Conservation (phyloP, 53 echinoderm and acorn worm species). For the Crossaster papposus region DNA sequence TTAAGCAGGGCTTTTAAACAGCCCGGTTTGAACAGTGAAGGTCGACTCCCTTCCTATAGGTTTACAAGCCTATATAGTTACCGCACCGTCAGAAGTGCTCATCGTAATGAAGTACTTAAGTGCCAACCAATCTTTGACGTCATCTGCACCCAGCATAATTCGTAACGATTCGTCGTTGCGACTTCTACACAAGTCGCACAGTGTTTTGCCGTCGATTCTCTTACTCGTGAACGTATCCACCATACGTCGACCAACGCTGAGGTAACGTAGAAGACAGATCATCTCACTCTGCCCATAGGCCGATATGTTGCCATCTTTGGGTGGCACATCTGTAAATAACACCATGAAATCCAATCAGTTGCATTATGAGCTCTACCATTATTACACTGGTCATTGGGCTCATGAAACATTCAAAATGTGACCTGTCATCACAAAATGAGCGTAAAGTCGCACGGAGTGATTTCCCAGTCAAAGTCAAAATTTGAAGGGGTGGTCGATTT, state of each 20-base stretch:
- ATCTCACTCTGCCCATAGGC: neutral
- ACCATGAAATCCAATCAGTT: neutral
- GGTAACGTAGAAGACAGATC: neutral
- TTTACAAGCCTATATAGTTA: too few relatives aligned
- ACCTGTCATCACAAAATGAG: too few relatives aligned
- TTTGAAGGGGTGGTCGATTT: too few relatives aligned
- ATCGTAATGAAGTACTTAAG: neutral
- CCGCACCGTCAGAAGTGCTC: neutral
- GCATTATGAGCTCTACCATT: too few relatives aligned
- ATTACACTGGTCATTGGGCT: too few relatives aligned
- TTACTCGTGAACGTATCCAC: neutral
- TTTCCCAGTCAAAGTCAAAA: too few relatives aligned
- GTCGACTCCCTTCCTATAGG: too few relatives aligned
- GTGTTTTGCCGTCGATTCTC: neutral
- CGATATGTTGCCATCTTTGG: slow-evolving; percentile 33
- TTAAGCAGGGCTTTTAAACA: too few relatives aligned
- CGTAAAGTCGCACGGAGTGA: too few relatives aligned
- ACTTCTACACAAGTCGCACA: neutral
- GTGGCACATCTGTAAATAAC: slow-evolving; percentile 8
- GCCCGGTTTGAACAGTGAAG: too few relatives aligned
- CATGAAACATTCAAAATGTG: too few relatives aligned
- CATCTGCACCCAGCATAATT: neutral
- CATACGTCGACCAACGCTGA: neutral
- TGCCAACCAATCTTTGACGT: slow-evolving; percentile 18
- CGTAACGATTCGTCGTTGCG: neutral